A percentile compares a stretch with the other conserved stretches of the same genome.
Conservation (phyloP, 2,888 invertebrate genomes). For the Philereme transversata region DNA sequence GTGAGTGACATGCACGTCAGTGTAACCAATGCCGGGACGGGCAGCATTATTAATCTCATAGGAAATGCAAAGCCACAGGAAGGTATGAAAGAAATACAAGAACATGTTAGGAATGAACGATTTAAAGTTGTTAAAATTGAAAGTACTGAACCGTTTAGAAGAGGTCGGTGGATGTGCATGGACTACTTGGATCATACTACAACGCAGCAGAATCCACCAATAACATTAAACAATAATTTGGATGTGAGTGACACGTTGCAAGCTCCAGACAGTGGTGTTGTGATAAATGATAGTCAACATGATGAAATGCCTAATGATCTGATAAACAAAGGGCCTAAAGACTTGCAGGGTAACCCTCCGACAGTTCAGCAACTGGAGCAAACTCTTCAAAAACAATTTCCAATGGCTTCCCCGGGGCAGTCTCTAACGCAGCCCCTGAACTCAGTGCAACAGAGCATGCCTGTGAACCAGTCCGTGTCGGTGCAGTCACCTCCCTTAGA, state of each 20-base stretch:
- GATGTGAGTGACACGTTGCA: constrained; percentile 70
- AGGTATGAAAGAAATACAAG: constrained; percentile 86
- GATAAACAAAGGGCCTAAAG: constrained; percentile 77
- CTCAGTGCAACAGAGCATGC: constrained; percentile 75
- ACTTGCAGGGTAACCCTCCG: constrained; percentile 73
- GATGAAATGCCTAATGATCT: constrained; percentile 79
- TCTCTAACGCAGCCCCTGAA: constrained; percentile 78
- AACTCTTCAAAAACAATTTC: constrained; percentile 78
- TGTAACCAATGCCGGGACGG: constrained; percentile 85
- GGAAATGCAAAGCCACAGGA: constrained; percentile 81
- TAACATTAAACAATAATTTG: constrained; percentile 77
- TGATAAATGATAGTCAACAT: constrained; percentile 79
- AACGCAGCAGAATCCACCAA: constrained; percentile 77
- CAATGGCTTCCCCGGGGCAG: constrained; percentile 81
- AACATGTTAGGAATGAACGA: constrained; percentile 90
- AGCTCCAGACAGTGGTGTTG: constrained; percentile 81
- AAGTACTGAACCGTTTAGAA: constrained; percentile 96
- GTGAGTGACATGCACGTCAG: constrained; percentile 86
- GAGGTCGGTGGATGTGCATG: constrained; percentile 97
- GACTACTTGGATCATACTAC: constrained; percentile 95
- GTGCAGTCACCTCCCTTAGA: constrained; percentile 81
- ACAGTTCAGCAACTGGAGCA: constrained; percentile 78
- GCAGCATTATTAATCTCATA: constrained; percentile 85
- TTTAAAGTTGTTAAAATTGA: constrained; percentile 98
- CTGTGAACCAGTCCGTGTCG: constrained; percentile 73